Conservation (phyloP, 2,888 invertebrate genomes). For the Lissonota sp. region DNA sequence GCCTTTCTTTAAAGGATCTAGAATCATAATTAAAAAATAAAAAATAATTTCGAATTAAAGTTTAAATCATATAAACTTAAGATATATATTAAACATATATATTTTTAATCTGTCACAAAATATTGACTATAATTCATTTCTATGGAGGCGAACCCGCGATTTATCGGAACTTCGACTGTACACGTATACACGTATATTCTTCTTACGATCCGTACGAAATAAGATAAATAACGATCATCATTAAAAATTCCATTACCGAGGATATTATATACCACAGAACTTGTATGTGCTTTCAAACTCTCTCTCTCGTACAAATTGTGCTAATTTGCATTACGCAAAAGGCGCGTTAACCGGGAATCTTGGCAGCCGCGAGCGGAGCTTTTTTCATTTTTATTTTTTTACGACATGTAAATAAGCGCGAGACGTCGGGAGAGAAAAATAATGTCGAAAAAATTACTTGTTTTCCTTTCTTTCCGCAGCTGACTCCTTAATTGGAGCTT, state of each 20-base stretch:
- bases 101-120: no score
- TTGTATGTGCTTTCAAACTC: slow-evolving; percentile 14
- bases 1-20: no score
- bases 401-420: slow-evolving; percentile 56
- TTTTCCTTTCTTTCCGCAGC: slow-evolving; percentile 22
- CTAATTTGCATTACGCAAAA: slow-evolving; percentile 63
- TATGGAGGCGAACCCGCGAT: not conserved
- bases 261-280: slow-evolving; percentile 33
- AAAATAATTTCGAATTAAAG: no score
- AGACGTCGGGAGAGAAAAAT: slow-evolving; percentile 30
- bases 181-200: no score
- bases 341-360: slow-evolving; percentile 51
- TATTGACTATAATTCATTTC: no score
- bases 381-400: slow-evolving; percentile 6
- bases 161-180: slow-evolving; percentile 20
- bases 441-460: slow-evolving; percentile 46
- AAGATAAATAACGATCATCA: slow-evolving; percentile 55
- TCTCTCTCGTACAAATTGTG: slow-evolving; percentile 53
- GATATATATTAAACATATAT: no score
- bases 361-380: slow-evolving; percentile 33
- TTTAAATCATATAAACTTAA: no score
- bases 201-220: not conserved
- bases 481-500: slow-evolving; percentile 54
- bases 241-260: slow-evolving; percentile 58
- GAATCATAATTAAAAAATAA: no score